Evolutionary conservation across 2,888 invertebrate species (phyloP).

Genomic region (Boloria euphrosyne): DNA sequence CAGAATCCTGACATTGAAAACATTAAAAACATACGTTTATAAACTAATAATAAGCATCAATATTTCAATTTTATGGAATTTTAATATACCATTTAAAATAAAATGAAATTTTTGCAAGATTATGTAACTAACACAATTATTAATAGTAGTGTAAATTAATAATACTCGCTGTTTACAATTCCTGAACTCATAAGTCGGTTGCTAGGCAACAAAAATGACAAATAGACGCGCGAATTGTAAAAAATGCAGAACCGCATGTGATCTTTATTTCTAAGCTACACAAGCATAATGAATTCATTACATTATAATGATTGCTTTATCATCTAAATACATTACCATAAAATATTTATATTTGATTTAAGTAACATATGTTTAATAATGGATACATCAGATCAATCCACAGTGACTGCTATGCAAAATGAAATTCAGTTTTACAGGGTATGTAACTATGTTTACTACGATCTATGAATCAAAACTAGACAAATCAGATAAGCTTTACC

Average conservation of each 20-base stretch:
- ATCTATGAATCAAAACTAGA: background rate
- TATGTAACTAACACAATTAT: background rate
- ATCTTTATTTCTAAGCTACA: background rate
- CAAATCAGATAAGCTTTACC: too few species aligned
- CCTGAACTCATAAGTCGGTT: conserved; percentile 42
- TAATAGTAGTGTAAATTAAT: too few species aligned
- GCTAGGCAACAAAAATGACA: conserved; percentile 60
- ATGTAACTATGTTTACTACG: conserved; percentile 33
- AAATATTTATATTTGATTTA: background rate
- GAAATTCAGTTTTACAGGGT: conserved; percentile 81
- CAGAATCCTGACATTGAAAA: too few species aligned
- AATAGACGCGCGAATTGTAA: conserved; percentile 69
- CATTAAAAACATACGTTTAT: too few species aligned
- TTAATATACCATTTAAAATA: too few species aligned
- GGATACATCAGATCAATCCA: conserved; percentile 34
- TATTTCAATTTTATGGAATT: too few species aligned
- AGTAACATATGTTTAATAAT: conserved; percentile 18
- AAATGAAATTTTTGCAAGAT: background rate
- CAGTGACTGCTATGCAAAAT: conserved; percentile 59
- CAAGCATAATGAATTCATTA: too few species aligned
- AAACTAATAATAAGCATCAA: too few species aligned
- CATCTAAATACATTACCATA: too few species aligned
- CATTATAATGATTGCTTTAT: too few species aligned
- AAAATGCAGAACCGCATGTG: conserved; percentile 47
- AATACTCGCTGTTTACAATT: too few species aligned